These are phyloP conservation scores for Aphis gossypii DNA, from an alignment of 1,140 invertebrate genomes.

Conservation along the genomic window DNA sequence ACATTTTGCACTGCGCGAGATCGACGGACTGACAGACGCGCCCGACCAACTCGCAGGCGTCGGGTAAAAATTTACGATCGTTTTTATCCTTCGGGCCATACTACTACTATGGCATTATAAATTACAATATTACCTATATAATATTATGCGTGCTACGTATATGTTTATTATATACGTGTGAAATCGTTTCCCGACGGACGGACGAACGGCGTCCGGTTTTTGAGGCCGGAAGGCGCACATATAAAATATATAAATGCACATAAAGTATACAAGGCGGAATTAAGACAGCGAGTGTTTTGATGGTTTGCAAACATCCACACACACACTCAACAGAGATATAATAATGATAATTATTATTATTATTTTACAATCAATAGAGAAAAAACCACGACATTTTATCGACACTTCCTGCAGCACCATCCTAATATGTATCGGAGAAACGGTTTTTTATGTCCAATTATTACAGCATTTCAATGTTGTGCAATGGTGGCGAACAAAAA, in stretches of 20 bases:
- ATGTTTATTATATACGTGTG: constrained; percentile 14
- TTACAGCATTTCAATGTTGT: neutral
- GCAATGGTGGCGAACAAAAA: neutral
- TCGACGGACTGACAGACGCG: neutral
- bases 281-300: neutral
- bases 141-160: neutral
- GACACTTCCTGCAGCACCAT: neutral
- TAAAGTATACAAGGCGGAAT: neutral
- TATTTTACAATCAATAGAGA: neutral
- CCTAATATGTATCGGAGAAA: neutral
- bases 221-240: neutral
- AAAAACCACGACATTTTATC: neutral
- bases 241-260: neutral
- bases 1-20: neutral
- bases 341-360: neutral
- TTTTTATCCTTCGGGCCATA: neutral
- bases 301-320: neutral
- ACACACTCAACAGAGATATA: neutral
- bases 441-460: neutral
- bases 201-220: neutral
- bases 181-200: neutral
- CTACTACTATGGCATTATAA: neutral
- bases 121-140: neutral
- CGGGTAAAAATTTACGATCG: neutral
- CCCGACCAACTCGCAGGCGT: neutral